Evolutionary conservation across 2,797 vertebrate genomes (phyloP).

Genomic region (Mycteria americana): DNA sequence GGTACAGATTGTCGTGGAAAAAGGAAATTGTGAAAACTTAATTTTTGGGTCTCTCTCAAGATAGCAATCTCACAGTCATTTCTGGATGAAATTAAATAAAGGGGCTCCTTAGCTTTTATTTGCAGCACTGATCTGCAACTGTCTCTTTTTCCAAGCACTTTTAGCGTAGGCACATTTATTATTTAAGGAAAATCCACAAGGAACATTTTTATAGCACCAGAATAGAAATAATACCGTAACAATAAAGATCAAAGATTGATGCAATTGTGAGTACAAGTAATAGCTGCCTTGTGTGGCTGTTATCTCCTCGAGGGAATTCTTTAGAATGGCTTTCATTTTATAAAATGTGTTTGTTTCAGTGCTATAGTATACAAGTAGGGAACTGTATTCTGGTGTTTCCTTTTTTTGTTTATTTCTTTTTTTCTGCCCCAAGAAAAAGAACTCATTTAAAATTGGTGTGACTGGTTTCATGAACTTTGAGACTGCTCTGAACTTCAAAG

Average conservation of each 20-base stretch:
- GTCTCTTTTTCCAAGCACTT: conserved; percentile 21
- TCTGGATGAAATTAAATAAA: conserved; percentile 52
- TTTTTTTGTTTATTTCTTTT: not conserved
- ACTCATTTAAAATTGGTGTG: not conserved
- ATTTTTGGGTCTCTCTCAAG: conserved; percentile 22
- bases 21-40: conserved; percentile 18
- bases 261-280: conserved; percentile 68
- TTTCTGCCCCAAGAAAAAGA: not conserved
- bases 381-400: not conserved
- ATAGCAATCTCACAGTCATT: not conserved
- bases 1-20: not conserved
- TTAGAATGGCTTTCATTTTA: conserved; percentile 64
- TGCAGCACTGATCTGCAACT: not conserved
- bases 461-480: not conserved
- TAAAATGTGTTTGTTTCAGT: conserved; percentile 61
- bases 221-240: conserved; percentile 64
- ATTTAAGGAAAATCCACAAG: conserved; percentile 55
- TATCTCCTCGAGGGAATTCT: conserved; percentile 61
- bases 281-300: conserved; percentile 42
- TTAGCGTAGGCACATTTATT: conserved; percentile 47
- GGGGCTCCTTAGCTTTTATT: conserved; percentile 40
- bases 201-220: conserved; percentile 56
- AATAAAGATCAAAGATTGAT: conserved; percentile 71
- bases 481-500: not conserved
- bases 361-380: not conserved